These are phyloP conservation scores for Sebastes kiyomatsui DNA, from an alignment of 2,797 vertebrate genomes.

Conservation along the genomic window DNA sequence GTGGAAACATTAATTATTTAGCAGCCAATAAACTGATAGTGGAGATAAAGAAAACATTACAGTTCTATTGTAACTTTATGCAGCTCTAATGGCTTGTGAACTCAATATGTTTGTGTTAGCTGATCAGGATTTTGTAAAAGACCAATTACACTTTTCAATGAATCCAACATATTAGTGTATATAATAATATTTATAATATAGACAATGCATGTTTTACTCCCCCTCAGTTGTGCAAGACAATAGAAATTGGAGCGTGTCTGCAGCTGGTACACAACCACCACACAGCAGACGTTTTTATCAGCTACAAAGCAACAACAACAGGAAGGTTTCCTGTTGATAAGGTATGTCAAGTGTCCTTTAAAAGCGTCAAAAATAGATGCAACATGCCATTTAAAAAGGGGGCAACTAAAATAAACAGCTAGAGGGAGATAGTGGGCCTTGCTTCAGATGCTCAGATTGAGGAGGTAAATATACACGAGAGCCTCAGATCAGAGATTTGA, in stretches of 20 bases:
- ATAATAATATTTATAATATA: neutral
- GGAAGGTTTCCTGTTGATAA: conserved; percentile 45
- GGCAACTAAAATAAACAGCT: conserved; percentile 44
- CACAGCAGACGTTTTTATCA: conserved; percentile 6
- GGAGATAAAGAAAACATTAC: neutral
- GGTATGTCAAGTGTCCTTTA: conserved; percentile 39
- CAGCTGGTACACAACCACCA: neutral
- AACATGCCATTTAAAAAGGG: neutral
- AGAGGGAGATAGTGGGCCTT: conserved; percentile 44
- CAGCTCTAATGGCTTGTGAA: neutral
- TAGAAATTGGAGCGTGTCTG: neutral
- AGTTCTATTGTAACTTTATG: neutral
- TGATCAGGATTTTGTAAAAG: neutral
- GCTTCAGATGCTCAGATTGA: neutral
- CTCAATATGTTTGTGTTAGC: neutral
- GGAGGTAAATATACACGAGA: neutral
- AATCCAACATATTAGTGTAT: neutral
- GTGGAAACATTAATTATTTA: neutral
- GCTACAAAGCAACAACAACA: conserved; percentile 7
- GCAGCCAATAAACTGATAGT: neutral
- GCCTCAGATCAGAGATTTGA: neutral
- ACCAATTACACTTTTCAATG: neutral
- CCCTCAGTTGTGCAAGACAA: neutral
- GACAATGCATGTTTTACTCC: neutral
- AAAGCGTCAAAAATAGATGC: conserved; percentile 58